Base-by-base conservation (phyloP, 1,140 invertebrate genomes). In the Heliconius hewitsoni region DNA sequence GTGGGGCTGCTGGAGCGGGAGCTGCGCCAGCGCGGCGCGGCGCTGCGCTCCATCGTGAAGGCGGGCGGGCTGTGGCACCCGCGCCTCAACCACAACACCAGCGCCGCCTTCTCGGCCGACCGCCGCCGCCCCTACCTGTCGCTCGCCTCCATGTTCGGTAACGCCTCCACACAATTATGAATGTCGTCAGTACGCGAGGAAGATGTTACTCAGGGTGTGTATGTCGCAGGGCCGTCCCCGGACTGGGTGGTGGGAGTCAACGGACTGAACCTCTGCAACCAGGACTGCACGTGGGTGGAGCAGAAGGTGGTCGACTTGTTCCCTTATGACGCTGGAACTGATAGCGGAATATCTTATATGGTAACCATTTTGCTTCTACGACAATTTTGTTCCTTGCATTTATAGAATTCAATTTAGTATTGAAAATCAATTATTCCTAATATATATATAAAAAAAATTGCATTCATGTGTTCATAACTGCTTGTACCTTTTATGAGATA, bases 221-320 rank as follows among this genome's bases (percentile, higher is more conserved):
- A 60, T 76, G 11, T 19, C 73, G 1, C 77, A 94, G 92, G 92
- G 80, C 99, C 99, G 0, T 99, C 98, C 23, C 99, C 99, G 0
- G 99, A 99, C 95, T 99, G 99, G 99, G 98, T 99, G 85, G 98
- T 99, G 16, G 99, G 99, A 0, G 97, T 99, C 19, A 98, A 97
- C 2, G 97, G 97, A 0, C 93, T 99, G 71, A 98, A 99, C 87
- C 95, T 99, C 0, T 99, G 99, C 89, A 94, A 97, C 75, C 89
- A 96, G 30, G 98, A 99, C 95, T 99, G 99, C 89, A 96, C 97
- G 0, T 99, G 99, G 99, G 96, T 98, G 0, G 97, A 97, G 77
- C 96, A 97, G 66, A 97, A 98, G 88, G 96, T 97, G 9, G 95
- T 99, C 18, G 98, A 99, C 95, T 95, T 99, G 11, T 99, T 97